A percentile compares a stretch with the other conserved stretches of the same genome.
Evolutionary conservation across 2,888 invertebrate species (phyloP).

Genomic region (Drosophila acutilabella): DNA sequence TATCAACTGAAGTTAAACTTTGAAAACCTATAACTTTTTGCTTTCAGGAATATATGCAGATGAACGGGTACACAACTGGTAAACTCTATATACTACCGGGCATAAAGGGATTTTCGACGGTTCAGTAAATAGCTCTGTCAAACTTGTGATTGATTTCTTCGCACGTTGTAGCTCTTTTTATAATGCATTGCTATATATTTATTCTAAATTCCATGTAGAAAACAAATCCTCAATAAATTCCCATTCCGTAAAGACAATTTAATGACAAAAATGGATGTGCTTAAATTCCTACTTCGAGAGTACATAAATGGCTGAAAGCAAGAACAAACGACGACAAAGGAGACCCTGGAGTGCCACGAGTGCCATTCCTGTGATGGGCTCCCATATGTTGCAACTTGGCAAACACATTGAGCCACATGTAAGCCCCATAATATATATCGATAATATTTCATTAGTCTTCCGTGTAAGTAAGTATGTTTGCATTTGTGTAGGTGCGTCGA

Average conservation of each 20-base stretch:
- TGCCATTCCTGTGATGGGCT: constrained; percentile 25
- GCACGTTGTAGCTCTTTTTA: not conserved
- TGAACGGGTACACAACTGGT: too few species aligned
- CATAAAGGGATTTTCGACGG: too few species aligned
- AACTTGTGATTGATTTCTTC: not conserved
- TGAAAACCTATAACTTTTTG: too few species aligned
- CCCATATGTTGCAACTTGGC: constrained; percentile 55
- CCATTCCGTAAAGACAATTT: constrained; percentile 11
- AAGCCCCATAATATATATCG: constrained; percentile 76
- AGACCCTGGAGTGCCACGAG: constrained; percentile 6
- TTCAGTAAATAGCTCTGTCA: too few species aligned
- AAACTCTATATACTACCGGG: too few species aligned
- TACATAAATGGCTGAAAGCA: constrained; percentile 22
- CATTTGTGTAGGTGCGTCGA: constrained; percentile 49
- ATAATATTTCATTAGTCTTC: constrained; percentile 74
- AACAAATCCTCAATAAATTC: constrained; percentile 15
- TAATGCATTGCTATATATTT: not conserved
- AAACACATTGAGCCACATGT: constrained; percentile 58
- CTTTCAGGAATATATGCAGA: too few species aligned
- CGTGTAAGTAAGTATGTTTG: constrained; percentile 25
- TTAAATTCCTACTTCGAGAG: constrained; percentile 7
- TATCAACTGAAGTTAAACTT: too few species aligned
- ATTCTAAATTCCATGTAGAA: not conserved
- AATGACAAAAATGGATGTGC: constrained; percentile 13
- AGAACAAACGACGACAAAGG: constrained; percentile 20